Percentiles rank a stretch among this genome's conserved stretches.
phyloP scores from a whole-genome alignment of 2,888 invertebrate species.

The Apodemia zela region DNA sequence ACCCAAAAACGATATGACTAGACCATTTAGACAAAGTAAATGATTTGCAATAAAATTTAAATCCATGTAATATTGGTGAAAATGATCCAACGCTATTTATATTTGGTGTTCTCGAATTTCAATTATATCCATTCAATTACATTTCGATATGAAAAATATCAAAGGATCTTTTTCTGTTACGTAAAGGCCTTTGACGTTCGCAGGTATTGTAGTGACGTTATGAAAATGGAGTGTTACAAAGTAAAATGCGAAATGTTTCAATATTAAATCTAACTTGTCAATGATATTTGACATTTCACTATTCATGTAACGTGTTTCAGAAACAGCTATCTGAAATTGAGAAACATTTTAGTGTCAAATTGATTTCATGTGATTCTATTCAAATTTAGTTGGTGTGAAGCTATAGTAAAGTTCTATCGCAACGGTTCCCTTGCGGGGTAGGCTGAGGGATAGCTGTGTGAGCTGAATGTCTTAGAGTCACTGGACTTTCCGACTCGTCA shows the following conservation, averaged over 20 bases:
- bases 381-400: too few relatives aligned
- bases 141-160: slow-evolving; percentile 10
- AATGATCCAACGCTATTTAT: neutral
- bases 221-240: neutral
- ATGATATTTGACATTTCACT: slow-evolving; percentile 7
- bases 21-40: too few relatives aligned
- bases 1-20: too few relatives aligned
- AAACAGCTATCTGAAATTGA: neutral
- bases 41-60: neutral
- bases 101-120: slow-evolving; percentile 2
- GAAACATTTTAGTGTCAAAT: neutral
- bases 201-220: slow-evolving; percentile 13
- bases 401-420: too few relatives aligned
- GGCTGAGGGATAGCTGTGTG: too few relatives aligned
- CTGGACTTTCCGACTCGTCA: too few relatives aligned
- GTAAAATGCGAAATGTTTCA: neutral
- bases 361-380: neutral
- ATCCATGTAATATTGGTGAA: neutral
- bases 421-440: too few relatives aligned
- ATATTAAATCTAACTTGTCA: slow-evolving; percentile 7
- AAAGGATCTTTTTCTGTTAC: slow-evolving; percentile 8
- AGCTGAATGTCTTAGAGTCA: too few relatives aligned
- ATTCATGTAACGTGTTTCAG: neutral
- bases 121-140: slow-evolving; percentile 12
- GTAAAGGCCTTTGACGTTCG: slow-evolving; percentile 8